phyloP scores from a whole-genome alignment of 2,113 vertebrate genomes.

The Melanocharis versteri region DNA sequence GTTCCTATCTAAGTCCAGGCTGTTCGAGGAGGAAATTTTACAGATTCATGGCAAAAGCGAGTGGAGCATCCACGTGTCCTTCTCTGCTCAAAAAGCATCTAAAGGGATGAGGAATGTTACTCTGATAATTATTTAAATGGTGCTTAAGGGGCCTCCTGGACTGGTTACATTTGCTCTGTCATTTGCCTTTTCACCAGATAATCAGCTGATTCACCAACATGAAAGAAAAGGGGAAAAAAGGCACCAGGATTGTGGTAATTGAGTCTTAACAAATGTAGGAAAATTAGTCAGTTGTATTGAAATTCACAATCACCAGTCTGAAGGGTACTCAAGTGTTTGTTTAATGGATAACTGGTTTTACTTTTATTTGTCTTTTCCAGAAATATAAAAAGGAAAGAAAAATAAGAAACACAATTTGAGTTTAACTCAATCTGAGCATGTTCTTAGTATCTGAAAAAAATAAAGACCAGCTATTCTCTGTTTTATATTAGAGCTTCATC shows the following conservation, averaged over 20 bases:
- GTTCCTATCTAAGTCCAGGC: not conserved
- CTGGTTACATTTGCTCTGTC: not conserved
- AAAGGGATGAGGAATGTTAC: not conserved
- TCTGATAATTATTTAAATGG: not conserved
- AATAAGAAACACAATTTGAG: not conserved
- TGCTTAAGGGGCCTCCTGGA: not conserved
- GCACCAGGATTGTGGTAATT: not conserved
- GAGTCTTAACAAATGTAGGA: not conserved
- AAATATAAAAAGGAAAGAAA: not conserved
- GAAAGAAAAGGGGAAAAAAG: not conserved
- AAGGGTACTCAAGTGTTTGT: not conserved
- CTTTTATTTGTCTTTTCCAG: not conserved
- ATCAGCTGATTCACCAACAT: not conserved
- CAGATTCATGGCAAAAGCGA: not conserved
- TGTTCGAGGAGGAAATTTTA: not conserved
- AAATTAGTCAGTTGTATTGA: not conserved
- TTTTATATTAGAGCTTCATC: not conserved
- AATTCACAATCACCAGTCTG: not conserved
- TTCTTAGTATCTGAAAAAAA: not conserved
- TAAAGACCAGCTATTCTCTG: not conserved
- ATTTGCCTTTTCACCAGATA: not conserved
- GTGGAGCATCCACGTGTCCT: not conserved
- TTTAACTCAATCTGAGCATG: not conserved
- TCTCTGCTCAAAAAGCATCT: not conserved
- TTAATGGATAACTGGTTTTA: not conserved